Conservation (phyloP, 1,140 invertebrate species). For the Phymorhynchus buccinoides region DNA sequence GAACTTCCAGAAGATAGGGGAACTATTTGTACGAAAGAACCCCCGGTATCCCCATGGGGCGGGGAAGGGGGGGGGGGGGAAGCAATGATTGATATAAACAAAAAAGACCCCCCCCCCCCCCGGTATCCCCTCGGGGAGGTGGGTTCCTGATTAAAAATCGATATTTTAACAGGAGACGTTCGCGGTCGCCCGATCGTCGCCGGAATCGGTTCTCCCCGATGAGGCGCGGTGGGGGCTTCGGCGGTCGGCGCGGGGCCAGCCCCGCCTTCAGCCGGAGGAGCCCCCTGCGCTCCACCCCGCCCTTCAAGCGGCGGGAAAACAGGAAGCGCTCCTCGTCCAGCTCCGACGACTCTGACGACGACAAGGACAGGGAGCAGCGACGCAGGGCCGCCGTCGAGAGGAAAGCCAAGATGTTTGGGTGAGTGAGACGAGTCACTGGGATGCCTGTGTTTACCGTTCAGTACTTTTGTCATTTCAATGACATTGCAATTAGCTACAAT, state of each 20-base stretch:
- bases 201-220: not conserved
- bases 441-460: not conserved
- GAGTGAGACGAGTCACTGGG: too few relatives aligned
- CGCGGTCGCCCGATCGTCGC: not conserved
- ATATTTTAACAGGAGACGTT: constrained; percentile 5
- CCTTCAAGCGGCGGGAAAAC: not conserved
- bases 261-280: constrained; percentile 20
- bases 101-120: too few relatives aligned
- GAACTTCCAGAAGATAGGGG: too few relatives aligned
- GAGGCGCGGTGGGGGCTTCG: constrained; percentile 12
- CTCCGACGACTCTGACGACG: constrained; percentile 43
- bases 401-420: constrained; percentile 1
- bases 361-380: not conserved
- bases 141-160: too few relatives aligned
- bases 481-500: too few relatives aligned
- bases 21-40: too few relatives aligned
- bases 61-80: too few relatives aligned
- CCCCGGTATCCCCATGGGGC: too few relatives aligned
- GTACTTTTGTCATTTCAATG: too few relatives aligned
- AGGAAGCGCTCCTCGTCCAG: constrained; percentile 30
- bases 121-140: too few relatives aligned
- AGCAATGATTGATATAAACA: too few relatives aligned
- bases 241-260: not conserved
- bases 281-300: not conserved
- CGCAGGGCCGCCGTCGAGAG: not conserved